These are phyloP conservation scores for Anguilla pacifica DNA, from an alignment of 2,797 vertebrate genomes.

Conservation along the genomic window DNA sequence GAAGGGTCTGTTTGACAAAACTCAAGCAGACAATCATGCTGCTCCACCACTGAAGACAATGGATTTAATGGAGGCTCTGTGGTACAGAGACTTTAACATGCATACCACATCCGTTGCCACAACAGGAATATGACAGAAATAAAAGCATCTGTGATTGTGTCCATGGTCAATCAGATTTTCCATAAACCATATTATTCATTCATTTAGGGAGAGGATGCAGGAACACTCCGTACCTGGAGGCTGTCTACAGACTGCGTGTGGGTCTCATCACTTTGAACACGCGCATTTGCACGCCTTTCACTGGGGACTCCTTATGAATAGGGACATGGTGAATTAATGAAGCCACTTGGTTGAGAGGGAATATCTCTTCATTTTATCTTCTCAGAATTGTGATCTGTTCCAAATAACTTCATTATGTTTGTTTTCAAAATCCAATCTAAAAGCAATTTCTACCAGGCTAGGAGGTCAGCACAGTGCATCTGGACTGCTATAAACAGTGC, in stretches of 20 bases:
- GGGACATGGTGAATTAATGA: constrained; percentile 19
- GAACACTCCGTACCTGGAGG: background rate
- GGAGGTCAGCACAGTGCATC: constrained; percentile 20
- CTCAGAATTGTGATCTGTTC: constrained; percentile 16
- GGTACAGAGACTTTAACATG: too few relatives aligned
- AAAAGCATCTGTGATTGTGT: too few relatives aligned
- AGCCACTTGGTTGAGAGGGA: background rate
- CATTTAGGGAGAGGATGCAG: background rate
- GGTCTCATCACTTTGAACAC: constrained; percentile 14
- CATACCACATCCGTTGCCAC: too few relatives aligned
- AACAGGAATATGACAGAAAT: too few relatives aligned
- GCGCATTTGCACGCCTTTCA: background rate
- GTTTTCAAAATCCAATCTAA: constrained; percentile 15
- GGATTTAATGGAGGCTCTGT: too few relatives aligned
- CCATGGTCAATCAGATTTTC: background rate
- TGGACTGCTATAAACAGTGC: constrained; percentile 14
- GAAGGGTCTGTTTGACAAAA: too few relatives aligned
- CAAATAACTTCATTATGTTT: constrained; percentile 11
- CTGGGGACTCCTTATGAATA: constrained; percentile 17
- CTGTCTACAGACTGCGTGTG: background rate
- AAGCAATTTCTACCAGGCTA: constrained; percentile 1
- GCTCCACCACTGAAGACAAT: too few relatives aligned
- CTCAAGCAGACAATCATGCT: too few relatives aligned
- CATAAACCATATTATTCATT: constrained; percentile 4
- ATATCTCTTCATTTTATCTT: constrained; percentile 12